phyloP scores from a whole-genome alignment of 2,113 vertebrate species.

The Microcebus tavaratra region DNA sequence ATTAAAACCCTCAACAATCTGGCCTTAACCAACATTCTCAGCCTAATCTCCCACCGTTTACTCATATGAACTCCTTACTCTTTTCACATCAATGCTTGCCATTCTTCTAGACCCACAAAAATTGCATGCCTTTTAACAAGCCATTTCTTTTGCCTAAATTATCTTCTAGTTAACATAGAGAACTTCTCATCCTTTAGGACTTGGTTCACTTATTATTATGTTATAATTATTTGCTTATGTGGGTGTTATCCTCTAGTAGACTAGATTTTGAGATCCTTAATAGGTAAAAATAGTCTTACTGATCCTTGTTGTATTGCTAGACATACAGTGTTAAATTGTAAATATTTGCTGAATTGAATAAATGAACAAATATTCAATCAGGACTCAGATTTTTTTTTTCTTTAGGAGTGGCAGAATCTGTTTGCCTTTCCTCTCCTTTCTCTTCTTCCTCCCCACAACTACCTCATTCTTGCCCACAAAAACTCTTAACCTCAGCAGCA shows the following conservation, averaged over 20 bases:
- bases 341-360: conserved; percentile 15
- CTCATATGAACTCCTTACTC: not conserved
- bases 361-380: conserved; percentile 21
- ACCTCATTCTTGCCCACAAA: not conserved
- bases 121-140: not conserved
- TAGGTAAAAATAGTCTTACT: not conserved
- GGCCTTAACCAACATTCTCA: not conserved
- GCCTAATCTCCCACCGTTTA: not conserved
- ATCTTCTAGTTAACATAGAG: not conserved
- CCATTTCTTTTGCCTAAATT: not conserved
- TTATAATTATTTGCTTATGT: not conserved
- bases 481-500: conserved; percentile 29
- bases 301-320: not conserved
- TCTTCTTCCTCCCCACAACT: not conserved
- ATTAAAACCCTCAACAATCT: not conserved
- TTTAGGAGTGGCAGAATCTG: conserved; percentile 7
- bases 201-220: not conserved
- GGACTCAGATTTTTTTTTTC: not conserved
- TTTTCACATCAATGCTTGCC: not conserved
- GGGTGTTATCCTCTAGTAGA: not conserved
- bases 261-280: not conserved
- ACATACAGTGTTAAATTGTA: not conserved
- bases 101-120: not conserved
- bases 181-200: not conserved
- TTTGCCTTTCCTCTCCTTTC: not conserved